Conservation (phyloP, 2,888 invertebrate genomes). For the Latheticus oryzae region DNA sequence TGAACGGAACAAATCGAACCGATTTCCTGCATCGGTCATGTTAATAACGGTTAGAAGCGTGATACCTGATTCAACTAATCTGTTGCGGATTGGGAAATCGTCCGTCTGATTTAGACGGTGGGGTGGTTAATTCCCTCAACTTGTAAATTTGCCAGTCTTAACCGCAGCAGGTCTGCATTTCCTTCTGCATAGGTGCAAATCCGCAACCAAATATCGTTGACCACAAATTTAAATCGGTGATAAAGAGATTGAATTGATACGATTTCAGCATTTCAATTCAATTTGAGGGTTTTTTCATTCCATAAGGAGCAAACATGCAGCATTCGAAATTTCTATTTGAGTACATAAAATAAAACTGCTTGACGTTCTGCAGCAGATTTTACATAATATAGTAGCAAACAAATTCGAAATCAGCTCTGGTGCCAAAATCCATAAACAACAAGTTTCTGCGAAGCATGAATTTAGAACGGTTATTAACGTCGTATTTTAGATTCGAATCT, state of each 20-base stretch:
- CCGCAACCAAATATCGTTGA: no score
- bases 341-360: conserved; percentile 20
- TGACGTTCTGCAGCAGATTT: conserved; percentile 15
- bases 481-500: conserved; percentile 24
- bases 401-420: conserved; percentile 21
- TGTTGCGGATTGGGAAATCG: conserved; percentile 41
- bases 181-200: conserved; percentile 20
- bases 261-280: no score
- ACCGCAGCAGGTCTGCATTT: conserved; percentile 28
- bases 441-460: conserved; percentile 26
- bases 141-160: conserved; percentile 39
- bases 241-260: no score
- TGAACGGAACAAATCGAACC: conserved; percentile 43
- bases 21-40: conserved; percentile 45
- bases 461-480: conserved; percentile 29
- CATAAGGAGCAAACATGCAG: no score
- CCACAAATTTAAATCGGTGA: no score
- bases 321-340: conserved; percentile 17
- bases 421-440: conserved; percentile 37
- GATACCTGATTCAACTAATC: conserved; percentile 46
- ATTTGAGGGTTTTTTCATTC: no score
- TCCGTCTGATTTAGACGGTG: conserved; percentile 42
- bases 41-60: conserved; percentile 43
- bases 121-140: conserved; percentile 37
- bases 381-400: conserved; percentile 26